Evolutionary conservation across 2,113 vertebrate species (phyloP), one percentile per base, ranked within the genome.

Genomic region (Pedetes capensis): DNA sequence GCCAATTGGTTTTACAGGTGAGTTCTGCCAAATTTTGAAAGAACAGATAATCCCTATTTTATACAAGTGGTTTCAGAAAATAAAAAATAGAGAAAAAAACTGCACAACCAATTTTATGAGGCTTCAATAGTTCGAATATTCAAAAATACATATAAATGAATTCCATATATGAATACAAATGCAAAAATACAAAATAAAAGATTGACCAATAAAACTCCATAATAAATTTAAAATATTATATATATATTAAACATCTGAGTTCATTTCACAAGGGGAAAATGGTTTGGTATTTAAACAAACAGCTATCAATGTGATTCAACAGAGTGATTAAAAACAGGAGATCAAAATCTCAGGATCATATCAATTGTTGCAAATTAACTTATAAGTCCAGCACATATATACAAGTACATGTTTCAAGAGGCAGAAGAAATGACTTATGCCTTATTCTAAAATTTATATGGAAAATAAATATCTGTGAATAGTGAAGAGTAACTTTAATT

Each of bases 181-280:
- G 22, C 22, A 82, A 59, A 91, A 61, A 17, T 71, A 18, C 27
- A 94, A 87, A 86, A 42, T 84, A 78, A 86, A 95, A 89, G 18
- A 63, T 66, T 32, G 51, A 37, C 13, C 53, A 53, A 72, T 86
- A 61, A 78, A 92, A 88, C 29, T 11, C 18, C 92, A 72, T 8
- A 51, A 20, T 32, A 22, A 32, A 39, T 68, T 59, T 74, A 61
- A 88, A 51, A 81, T 86, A 49, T 20, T 29, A 91, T 42, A 10
- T 34, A 10, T 34, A 51, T 18, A 68, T 84, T 23, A 64, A 63
- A 59, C 14, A 76, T 55, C 13, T 47, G 74, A 14, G 6, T 66
- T 76, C 16, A 64, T 4, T 25, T 22, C 16, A 69, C 57, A 83
- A 91, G 53, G 29, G 2, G 17, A 91, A 91, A n/a, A 39, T 63